phyloP scores from a whole-genome alignment of 2,113 vertebrate species.

The Phaethon lepturus region DNA sequence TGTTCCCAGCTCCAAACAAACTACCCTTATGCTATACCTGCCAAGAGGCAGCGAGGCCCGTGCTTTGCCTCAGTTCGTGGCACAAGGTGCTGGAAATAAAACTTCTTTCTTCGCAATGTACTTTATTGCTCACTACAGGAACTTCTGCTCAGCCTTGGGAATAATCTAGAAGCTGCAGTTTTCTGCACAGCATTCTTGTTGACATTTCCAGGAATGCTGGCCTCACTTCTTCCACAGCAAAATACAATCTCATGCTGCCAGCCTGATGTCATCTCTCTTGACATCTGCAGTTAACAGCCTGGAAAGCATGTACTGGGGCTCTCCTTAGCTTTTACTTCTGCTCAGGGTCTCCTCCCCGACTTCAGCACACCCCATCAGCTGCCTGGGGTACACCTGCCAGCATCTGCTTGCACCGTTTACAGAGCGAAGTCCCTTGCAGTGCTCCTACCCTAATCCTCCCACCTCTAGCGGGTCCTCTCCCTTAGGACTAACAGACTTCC shows the following conservation, averaged over 20 bases:
- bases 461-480: background rate
- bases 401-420: background rate
- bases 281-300: conserved; percentile 3
- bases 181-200: background rate
- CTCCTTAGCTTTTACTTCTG: background rate
- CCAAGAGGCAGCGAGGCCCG: background rate
- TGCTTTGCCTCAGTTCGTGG: background rate
- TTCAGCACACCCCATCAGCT: rapidly evolving
- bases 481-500: background rate
- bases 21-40: background rate
- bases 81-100: background rate
- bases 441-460: background rate
- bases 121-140: background rate
- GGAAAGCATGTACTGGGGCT: background rate
- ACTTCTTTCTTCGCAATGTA: background rate
- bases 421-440: background rate
- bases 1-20: background rate
- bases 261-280: conserved; percentile 4
- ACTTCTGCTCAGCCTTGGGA: background rate
- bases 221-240: conserved; percentile 27
- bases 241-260: background rate
- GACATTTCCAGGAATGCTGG: conserved; percentile 16
- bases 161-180: background rate
- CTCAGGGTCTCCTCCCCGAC: background rate
- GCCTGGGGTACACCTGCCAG: background rate